A percentile compares a stretch with the other conserved stretches of the same genome.
phyloP scores from a whole-genome alignment of 2,888 invertebrate genomes.

The Polietes domitor region DNA sequence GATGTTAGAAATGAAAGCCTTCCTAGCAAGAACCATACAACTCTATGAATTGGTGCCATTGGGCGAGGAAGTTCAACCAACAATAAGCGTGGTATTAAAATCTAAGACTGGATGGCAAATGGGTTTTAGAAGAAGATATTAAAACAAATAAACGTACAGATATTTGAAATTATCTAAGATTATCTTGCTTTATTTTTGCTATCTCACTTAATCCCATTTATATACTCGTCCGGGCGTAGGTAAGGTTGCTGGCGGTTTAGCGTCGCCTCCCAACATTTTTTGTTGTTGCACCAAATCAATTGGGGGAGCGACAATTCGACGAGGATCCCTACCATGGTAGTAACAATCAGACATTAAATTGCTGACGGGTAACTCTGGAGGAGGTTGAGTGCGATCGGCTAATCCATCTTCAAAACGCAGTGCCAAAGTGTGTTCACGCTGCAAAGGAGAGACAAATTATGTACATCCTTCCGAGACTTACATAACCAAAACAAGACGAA shows the following conservation, averaged over 20 bases:
- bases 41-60: slow-evolving; percentile 66
- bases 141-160: not conserved
- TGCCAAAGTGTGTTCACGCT: slow-evolving; percentile 84
- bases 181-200: slow-evolving; percentile 26
- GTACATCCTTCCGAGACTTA: slow-evolving; percentile 33
- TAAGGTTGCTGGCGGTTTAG: slow-evolving; percentile 78
- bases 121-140: slow-evolving; percentile 62
- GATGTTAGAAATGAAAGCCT: slow-evolving; percentile 69
- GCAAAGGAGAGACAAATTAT: slow-evolving; percentile 28
- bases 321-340: slow-evolving; percentile 91
- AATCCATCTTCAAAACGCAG: slow-evolving; percentile 86
- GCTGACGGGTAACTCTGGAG: slow-evolving; percentile 89
- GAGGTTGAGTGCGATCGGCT: slow-evolving; percentile 90
- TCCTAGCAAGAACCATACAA: slow-evolving; percentile 69
- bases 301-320: slow-evolving; percentile 85
- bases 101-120: slow-evolving; percentile 69
- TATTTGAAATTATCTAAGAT: not conserved
- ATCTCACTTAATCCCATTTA: slow-evolving; percentile 82
- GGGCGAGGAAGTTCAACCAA: slow-evolving; percentile 59
- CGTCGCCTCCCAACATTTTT: slow-evolving; percentile 72
- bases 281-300: slow-evolving; percentile 74
- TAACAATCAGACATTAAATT: slow-evolving; percentile 91
- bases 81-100: slow-evolving; percentile 62
- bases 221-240: slow-evolving; percentile 84
- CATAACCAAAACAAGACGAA: slow-evolving; percentile 45